Conservation (phyloP, 2,797 vertebrate species). For the Odontamblyopus lacepedii region DNA sequence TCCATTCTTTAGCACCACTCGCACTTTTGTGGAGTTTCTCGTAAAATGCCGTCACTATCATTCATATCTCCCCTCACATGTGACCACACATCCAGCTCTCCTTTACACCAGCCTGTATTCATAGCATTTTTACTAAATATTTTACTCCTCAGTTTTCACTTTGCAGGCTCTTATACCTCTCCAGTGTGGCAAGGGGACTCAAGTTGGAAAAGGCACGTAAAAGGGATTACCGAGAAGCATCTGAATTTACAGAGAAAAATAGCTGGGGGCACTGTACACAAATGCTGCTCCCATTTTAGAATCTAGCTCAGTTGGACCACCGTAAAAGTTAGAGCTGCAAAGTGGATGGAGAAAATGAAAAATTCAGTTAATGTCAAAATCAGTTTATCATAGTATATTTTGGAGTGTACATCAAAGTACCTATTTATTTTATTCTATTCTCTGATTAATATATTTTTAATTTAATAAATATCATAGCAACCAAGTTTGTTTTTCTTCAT, state of each 20-base stretch:
- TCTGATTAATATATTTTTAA: too few relatives aligned
- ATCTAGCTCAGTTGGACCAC: constrained; percentile 11
- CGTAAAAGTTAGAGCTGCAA: neutral
- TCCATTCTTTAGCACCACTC: constrained; percentile 61
- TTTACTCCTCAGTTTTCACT: constrained; percentile 37
- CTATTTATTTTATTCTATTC: too few relatives aligned
- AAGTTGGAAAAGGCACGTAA: constrained; percentile 35
- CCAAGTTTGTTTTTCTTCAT: constrained; percentile 19
- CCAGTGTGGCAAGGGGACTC: constrained; percentile 42
- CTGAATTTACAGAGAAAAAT: constrained; percentile 33
- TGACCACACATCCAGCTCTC: neutral
- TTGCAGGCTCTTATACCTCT: constrained; percentile 36
- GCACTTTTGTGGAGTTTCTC: constrained; percentile 23
- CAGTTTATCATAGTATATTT: neutral
- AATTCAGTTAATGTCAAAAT: neutral
- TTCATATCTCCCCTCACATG: constrained; percentile 9
- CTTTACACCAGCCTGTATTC: neutral
- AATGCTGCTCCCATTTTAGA: constrained; percentile 26
- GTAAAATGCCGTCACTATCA: constrained; percentile 5
- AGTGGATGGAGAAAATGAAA: neutral
- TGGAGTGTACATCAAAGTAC: neutral
- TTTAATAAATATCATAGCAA: constrained; percentile 8
- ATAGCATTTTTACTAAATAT: constrained; percentile 20
- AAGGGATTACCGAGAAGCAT: constrained; percentile 41
- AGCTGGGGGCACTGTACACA: constrained; percentile 24